Percentiles rank a stretch among this genome's conserved stretches.
Evolutionary conservation across 2,888 invertebrate genomes (phyloP).

Genomic region (Cephus spinipes): DNA sequence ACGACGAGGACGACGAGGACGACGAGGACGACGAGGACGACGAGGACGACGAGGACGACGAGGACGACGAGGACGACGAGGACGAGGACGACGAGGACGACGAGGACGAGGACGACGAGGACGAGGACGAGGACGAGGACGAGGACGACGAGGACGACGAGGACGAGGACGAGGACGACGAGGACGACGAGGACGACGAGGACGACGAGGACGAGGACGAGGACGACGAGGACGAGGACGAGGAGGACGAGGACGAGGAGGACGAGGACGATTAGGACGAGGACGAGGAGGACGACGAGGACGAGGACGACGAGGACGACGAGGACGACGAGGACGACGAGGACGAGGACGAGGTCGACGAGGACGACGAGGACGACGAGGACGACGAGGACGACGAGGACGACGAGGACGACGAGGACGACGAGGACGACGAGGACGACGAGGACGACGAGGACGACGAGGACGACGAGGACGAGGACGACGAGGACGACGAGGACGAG

Average conservation of each 20-base stretch:
- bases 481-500: too few species aligned
- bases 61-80: too few species aligned
- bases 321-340: background rate
- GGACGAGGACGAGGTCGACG: too few species aligned
- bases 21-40: background rate
- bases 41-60: conserved; percentile 31
- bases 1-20: background rate
- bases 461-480: too few species aligned
- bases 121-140: conserved; percentile 93
- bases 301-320: background rate
- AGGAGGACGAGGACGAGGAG: too few species aligned
- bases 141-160: too few species aligned
- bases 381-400: background rate
- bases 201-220: conserved; percentile 55
- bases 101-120: conserved; percentile 87
- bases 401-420: conserved; percentile 1
- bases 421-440: background rate
- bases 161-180: too few species aligned
- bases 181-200: conserved; percentile 44
- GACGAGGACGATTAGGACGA: too few species aligned
- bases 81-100: conserved; percentile 78
- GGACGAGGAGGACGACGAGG: too few species aligned
- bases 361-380: background rate
- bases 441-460: too few species aligned
- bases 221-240: conserved; percentile 31